Base-by-base conservation (phyloP, 2,113 vertebrate species). In the Limnothrissa miodon region DNA sequence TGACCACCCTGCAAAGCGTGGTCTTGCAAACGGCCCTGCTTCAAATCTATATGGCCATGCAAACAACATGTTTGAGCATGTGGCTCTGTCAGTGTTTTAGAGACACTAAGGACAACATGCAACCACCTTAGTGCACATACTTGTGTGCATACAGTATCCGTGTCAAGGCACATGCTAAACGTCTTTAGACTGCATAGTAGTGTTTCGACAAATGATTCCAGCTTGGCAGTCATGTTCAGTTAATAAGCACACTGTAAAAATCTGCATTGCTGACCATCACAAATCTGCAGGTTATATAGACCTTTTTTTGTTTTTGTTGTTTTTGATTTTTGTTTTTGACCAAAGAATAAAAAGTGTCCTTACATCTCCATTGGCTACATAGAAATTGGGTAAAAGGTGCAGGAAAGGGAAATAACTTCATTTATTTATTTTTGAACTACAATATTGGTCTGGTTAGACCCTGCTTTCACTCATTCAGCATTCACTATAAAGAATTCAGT, bases 1-100 rank as follows among this genome's bases (percentile, higher is more conserved):
- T 82, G 81, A 79, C 84, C 83, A 74, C 45, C 45, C 21, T 39
- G 15, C 11, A 17, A 74, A 39, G 25, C n/a, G 17, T n/a, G 11
- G 66, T 5, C 9, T 29, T 15, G 33, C 33, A 36, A 17, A 33
- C 66, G 33, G 42, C 42, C 42, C 6, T 42, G 42, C 42, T 42
- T 42, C 42, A 42, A 42, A 42, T 42, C 42, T 42, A 42, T 42
- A 36, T 36, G 29, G 21, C 46, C 46, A 66, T 36, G 66, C 66
- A 36, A 4, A 62, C 2, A 8, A 29, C 7, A 62, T 62, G 59
- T 29, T 7, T 13, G 59, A n/a, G 59, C 59, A 62, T 29, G 59
- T 62, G 59, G n/a, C 29, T 25, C 59, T 11, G n/a, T 62, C 59
- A 62, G n/a, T 62, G 59, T 62, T 25, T 62, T n/a, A 29, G 4